Conservation (phyloP, 2,113 vertebrate species). For the Lampris megalopsis region DNA sequence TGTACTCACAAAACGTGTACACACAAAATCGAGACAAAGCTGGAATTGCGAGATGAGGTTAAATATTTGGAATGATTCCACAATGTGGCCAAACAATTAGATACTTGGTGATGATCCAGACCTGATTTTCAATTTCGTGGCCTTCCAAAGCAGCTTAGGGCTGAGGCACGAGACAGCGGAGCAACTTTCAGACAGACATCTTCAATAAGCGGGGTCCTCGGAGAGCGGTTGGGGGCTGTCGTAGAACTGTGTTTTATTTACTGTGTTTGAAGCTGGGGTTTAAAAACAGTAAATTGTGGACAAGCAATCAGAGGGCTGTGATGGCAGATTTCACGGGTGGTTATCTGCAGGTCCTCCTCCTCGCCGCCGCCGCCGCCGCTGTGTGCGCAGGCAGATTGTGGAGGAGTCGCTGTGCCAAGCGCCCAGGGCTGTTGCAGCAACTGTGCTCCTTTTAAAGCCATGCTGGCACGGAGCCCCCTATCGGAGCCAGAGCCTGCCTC, state of each 20-base stretch:
- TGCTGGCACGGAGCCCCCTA: conserved; percentile 79
- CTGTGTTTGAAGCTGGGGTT: conserved; percentile 72
- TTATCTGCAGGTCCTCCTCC: conserved; percentile 81
- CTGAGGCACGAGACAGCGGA: conserved; percentile 22
- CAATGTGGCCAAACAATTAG: conserved; percentile 53
- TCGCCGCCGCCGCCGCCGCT: conserved; percentile 70
- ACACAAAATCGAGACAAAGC: conserved; percentile 56
- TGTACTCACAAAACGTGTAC: conserved; percentile 34
- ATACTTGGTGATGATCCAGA: conserved; percentile 51
- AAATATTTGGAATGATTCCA: conserved; percentile 62
- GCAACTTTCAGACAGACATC: conserved; percentile 56
- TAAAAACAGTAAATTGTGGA: conserved; percentile 81
- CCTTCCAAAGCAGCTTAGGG: conserved; percentile 28
- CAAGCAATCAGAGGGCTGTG: conserved; percentile 81
- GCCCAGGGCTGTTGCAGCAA: conserved; percentile 77
- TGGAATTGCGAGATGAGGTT: conserved; percentile 49
- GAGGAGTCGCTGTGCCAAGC: conserved; percentile 75
- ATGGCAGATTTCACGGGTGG: conserved; percentile 82
- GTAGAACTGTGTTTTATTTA: conserved; percentile 74
- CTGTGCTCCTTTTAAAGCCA: conserved; percentile 80
- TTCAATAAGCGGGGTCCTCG: conserved; percentile 56
- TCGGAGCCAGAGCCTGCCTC: conserved; percentile 76
- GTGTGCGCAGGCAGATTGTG: conserved; percentile 78
- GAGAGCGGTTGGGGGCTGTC: conserved; percentile 44
- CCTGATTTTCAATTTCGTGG: conserved; percentile 29